These are phyloP conservation scores for Aphaenogaster ashmeadi DNA, from an alignment of 1,140 invertebrate species.

Conservation along the genomic window DNA sequence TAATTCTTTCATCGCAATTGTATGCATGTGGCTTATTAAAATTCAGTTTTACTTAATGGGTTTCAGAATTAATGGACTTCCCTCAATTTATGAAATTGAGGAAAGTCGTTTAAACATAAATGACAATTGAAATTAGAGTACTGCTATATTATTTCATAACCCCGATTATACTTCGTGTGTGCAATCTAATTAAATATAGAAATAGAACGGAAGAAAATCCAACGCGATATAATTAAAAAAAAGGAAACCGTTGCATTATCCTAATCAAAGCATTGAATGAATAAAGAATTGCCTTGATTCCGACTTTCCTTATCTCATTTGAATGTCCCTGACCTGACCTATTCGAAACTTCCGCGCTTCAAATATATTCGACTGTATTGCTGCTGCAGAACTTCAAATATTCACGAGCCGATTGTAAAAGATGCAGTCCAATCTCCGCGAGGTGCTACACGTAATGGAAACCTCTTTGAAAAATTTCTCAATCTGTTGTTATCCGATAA, in stretches of 20 bases:
- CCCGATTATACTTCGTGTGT: neutral
- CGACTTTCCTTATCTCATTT: slow-evolving; percentile 34
- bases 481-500: slow-evolving; percentile 39
- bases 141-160: neutral
- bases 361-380: slow-evolving; percentile 24
- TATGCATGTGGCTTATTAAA: slow-evolving; percentile 64
- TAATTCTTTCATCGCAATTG: slow-evolving; percentile 38
- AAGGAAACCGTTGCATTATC: neutral
- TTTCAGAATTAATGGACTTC: neutral
- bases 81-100: slow-evolving; percentile 2
- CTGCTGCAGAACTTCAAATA: slow-evolving; percentile 71
- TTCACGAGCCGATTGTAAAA: slow-evolving; percentile 78
- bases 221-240: neutral
- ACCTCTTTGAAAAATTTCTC: slow-evolving; percentile 64
- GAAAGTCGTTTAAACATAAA: neutral
- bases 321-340: slow-evolving; percentile 15
- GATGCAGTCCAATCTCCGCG: slow-evolving; percentile 77
- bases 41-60: slow-evolving; percentile 57
- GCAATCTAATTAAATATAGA: slow-evolving; percentile 12
- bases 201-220: neutral
- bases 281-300: slow-evolving; percentile 5
- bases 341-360: slow-evolving; percentile 21
- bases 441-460: slow-evolving; percentile 68
- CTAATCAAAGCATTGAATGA: slow-evolving; percentile 3
- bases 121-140: neutral